These are phyloP conservation scores for Plectrocnemia conspersa DNA, from an alignment of 1,140 invertebrate genomes.

Conservation along the genomic window DNA sequence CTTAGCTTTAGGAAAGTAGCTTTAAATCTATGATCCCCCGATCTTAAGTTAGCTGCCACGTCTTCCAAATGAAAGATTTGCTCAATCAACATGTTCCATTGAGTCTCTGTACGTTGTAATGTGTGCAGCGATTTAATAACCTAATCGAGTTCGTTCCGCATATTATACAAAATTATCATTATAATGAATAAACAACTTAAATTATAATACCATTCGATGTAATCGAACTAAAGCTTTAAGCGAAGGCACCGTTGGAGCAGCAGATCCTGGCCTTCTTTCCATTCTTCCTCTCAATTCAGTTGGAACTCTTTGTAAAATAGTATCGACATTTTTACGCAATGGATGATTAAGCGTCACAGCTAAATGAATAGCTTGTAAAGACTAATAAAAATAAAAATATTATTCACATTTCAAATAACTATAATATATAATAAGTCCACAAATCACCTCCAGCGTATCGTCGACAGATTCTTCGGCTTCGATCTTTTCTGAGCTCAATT, in stretches of 20 bases:
- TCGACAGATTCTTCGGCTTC: conserved; percentile 95
- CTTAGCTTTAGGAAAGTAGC: conserved; percentile 63
- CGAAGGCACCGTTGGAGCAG: conserved; percentile 64
- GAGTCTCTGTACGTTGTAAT: conserved; percentile 82
- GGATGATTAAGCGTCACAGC: conserved; percentile 65
- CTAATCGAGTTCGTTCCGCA: too few relatives aligned
- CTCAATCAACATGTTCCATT: conserved; percentile 84
- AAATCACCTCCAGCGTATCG: conserved; percentile 83
- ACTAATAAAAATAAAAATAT: conserved; percentile 51
- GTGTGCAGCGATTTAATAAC: conserved; percentile 86
- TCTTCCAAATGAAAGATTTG: conserved; percentile 83
- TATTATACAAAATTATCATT: background rate
- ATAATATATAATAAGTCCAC: conserved; percentile 21
- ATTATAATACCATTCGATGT: conserved; percentile 60
- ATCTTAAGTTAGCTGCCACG: conserved; percentile 72
- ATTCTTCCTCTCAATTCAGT: conserved; percentile 69
- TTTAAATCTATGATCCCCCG: conserved; percentile 71
- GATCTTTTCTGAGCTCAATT: conserved; percentile 92
- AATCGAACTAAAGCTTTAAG: conserved; percentile 78
- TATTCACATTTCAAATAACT: too few relatives aligned
- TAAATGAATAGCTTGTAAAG: conserved; percentile 64
- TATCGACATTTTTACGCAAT: conserved; percentile 70
- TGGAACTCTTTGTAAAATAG: conserved; percentile 84
- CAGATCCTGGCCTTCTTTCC: conserved; percentile 58
- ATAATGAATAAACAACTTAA: background rate